Base-by-base conservation (phyloP, 2,888 invertebrate species). In the Scaptomyza cyrtandrae region DNA sequence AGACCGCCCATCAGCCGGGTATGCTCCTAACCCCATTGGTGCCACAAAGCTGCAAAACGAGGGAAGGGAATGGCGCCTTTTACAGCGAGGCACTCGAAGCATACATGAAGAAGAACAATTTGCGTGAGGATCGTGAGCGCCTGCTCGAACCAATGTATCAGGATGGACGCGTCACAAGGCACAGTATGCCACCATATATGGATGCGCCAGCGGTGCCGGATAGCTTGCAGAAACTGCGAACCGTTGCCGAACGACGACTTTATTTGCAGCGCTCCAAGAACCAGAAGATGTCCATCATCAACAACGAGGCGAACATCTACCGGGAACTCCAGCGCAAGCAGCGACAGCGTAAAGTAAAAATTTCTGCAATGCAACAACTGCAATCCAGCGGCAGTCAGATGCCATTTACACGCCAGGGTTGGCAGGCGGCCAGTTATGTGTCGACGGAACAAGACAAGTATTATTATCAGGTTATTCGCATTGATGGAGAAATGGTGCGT, bases 231-330 rank as follows among this genome's bases (percentile, higher is more conserved):
- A 93, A 93, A 62, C 90, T 93, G 3, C 92, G 93, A 68, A 94
- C 94, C 0, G 91, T 94, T 2, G 94, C 93, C 0, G 93, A 94
- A 77, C 93, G 93, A 60, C 90, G 94, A 9, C 88, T 88, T 53
- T 90, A 93, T 64, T 75, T 93, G 41, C 92, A 93, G 43, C 84
- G 86, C 16, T 90, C 78, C 0, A 90, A 87, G 63, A 91, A 89
- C 60, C 78, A 89, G n/a, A 92, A 91, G 49, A 88, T 91, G 71
- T 84, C 90, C 9, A 90, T 93, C 16, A 91, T 92, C 29, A 92
- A 93, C 69, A 93, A 92, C 59, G 92, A 92, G 64, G 90, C 90
- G 1, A 91, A 89, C 5, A 86, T 92, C 19, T 92, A 88, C 58
- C 78, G 90, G 14, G 92, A 92, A 62, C 55, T 92, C 49, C 91